These are phyloP conservation scores for Hormaphis cornu DNA, from an alignment of 1,140 invertebrate genomes.

Conservation along the genomic window DNA sequence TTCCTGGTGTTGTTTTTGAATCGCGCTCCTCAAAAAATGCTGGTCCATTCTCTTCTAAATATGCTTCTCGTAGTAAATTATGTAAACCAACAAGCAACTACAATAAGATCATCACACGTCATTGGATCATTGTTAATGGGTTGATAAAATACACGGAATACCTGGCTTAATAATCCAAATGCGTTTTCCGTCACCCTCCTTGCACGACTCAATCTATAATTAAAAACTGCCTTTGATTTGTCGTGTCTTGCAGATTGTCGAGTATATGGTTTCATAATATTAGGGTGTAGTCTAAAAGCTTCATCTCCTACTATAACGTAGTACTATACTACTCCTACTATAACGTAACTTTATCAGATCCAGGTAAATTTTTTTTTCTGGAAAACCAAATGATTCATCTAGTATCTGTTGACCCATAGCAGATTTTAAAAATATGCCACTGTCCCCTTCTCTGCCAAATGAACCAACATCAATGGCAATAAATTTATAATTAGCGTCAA, in stretches of 20 bases:
- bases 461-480: constrained; percentile 43
- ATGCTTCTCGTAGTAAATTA: background rate
- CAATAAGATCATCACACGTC: constrained; percentile 25
- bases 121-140: constrained; percentile 34
- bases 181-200: constrained; percentile 40
- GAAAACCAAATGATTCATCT: constrained; percentile 38
- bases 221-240: constrained; percentile 39
- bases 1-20: no score
- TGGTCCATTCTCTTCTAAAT: background rate
- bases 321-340: constrained; percentile 40
- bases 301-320: constrained; percentile 42
- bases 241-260: background rate
- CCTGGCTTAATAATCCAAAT: constrained; percentile 38
- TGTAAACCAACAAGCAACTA: constrained; percentile 32
- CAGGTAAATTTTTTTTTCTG: constrained; percentile 37
- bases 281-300: constrained; percentile 41
- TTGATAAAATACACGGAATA: constrained; percentile 33
- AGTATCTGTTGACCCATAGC: constrained; percentile 33
- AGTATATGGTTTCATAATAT: constrained; percentile 43
- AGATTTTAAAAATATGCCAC: constrained; percentile 34
- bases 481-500: constrained; percentile 46
- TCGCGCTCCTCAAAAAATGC: background rate
- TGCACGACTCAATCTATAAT: constrained; percentile 39
- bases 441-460: constrained; percentile 43
- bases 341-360: constrained; percentile 35